Conservation (phyloP, 2,797 vertebrate genomes). For the Neopelma chrysocephalum region DNA sequence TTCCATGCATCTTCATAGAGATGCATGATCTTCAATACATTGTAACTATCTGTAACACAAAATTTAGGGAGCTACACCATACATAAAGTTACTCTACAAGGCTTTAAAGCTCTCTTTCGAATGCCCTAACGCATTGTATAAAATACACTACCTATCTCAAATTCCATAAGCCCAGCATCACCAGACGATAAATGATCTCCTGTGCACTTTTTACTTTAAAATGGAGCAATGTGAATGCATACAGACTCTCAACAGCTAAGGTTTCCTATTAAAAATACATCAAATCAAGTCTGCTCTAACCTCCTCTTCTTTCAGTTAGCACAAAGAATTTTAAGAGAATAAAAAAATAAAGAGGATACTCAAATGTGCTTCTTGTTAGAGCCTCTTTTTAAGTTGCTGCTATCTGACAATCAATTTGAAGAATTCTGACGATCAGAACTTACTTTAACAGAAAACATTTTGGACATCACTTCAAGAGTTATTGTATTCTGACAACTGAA, state of each 20-base stretch:
- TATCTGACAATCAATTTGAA: not conserved
- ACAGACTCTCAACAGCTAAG: not conserved
- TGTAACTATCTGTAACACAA: not conserved
- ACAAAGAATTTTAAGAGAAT: not conserved
- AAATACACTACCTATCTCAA: not conserved
- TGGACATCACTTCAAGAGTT: not conserved
- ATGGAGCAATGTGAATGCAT: not conserved
- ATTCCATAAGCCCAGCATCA: not conserved
- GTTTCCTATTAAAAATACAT: slow-evolving; percentile 9
- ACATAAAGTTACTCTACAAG: not conserved
- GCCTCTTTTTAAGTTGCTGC: not conserved
- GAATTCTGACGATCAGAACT: not conserved
- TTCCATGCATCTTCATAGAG: not conserved
- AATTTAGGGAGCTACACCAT: not conserved
- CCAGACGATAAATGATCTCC: not conserved
- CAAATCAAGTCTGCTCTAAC: not conserved
- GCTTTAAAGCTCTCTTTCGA: not conserved
- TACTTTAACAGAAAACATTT: not conserved
- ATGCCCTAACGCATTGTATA: not conserved
- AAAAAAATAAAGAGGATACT: not conserved
- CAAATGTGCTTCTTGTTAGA: not conserved
- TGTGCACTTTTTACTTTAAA: not conserved
- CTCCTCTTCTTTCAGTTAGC: not conserved
- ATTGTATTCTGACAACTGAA: not conserved
- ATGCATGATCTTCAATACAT: not conserved